Evolutionary conservation across 2,113 vertebrate species (phyloP), one percentile per base, ranked within the genome.

Genomic region (Cariama cristata): DNA sequence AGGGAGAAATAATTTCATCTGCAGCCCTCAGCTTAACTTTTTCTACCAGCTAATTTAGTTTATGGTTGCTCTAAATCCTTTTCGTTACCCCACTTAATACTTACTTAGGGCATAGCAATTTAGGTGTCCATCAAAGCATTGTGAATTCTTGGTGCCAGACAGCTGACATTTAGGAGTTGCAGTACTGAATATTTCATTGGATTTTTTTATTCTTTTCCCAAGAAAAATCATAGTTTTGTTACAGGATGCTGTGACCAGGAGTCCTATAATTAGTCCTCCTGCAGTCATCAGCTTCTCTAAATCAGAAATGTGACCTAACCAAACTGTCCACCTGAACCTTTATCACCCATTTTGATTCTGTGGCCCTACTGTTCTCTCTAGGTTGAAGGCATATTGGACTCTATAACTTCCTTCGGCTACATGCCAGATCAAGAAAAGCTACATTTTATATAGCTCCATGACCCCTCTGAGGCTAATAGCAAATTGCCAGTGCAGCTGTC

Each of bases 401-500:
- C 47, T 52, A 17, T 56, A 86, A 52, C 33, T 52, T 71, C 32
- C 47, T 21, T n/a, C 52, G 83, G 59, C 72, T 71, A 12, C 1
- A 0, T 44, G 64, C 63, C 90, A 71, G 53, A 17, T 32, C 33
- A 67, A 88, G 68, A 49, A 63, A 60, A 90, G n/a, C 55, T 79
- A 15, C 19, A 59, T 69, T 86, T 73, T 45, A 8, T 23, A 45
- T 5, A 79, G 83, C 27, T 89, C 76, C 60, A 23, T 68, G 83
- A 94, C 91, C 88, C 84, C 86, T 81, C 21, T 3, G 60, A 89
- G 64, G 27, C 47, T 59, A 81, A 92, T 12, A 86, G 80, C 56
- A 94, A 81, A 94, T 63, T 97, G 62, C 68, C 83, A 81, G 72
- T 50, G 91, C 95, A 97, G 96, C 97, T 97, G 95, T 97, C 97